Conservation (phyloP, 2,888 invertebrate genomes). For the Lasius fuliginosus region DNA sequence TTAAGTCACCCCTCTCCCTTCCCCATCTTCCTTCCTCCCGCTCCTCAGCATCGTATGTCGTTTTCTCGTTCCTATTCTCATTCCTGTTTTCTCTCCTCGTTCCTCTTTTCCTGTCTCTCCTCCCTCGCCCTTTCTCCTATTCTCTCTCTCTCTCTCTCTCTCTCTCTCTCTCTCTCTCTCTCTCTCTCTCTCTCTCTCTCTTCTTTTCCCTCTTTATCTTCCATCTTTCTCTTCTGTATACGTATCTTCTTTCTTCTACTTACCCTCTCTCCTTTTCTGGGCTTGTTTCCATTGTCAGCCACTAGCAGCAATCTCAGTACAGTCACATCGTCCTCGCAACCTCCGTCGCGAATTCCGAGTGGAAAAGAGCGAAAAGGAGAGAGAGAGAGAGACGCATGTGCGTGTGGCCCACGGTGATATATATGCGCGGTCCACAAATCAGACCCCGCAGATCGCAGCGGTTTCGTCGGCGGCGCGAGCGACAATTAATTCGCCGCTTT, state of each 20-base stretch:
- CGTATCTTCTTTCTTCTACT: constrained; percentile 7
- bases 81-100: constrained; percentile 42
- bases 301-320: constrained; percentile 50
- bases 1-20: constrained; percentile 61
- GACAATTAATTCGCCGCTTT: constrained; percentile 85
- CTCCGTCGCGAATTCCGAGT: constrained; percentile 63
- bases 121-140: constrained; percentile 51
- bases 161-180: constrained; percentile 44
- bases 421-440: constrained; percentile 81
- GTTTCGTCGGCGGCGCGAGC: constrained; percentile 82
- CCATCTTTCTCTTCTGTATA: constrained; percentile 49
- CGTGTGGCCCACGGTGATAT: constrained; percentile 68
- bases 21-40: constrained; percentile 53
- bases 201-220: constrained; percentile 21
- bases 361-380: constrained; percentile 57
- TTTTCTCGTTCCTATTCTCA: constrained; percentile 55
- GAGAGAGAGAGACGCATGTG: constrained; percentile 71
- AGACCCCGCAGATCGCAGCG: constrained; percentile 75
- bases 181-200: constrained; percentile 46
- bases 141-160: constrained; percentile 45
- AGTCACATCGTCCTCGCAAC: constrained; percentile 63
- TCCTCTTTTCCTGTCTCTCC: constrained; percentile 50
- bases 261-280: constrained; percentile 30
- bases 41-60: constrained; percentile 58
- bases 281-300: constrained; percentile 79